Evolutionary conservation across 2,888 invertebrate genomes (phyloP).

Genomic region (Heliconius charithonia): DNA sequence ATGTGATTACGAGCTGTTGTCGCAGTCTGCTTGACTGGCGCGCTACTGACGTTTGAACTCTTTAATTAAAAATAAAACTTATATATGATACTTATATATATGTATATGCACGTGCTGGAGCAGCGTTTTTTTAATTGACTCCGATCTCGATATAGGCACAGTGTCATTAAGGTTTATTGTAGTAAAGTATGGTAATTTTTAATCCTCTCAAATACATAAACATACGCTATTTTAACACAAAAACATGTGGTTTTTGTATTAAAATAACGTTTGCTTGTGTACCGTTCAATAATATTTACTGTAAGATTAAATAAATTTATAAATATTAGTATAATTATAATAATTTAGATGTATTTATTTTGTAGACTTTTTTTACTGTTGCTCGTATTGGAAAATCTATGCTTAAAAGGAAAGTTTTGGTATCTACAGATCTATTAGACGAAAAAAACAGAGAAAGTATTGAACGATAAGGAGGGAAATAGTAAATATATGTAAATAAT

Average conservation of each 20-base stretch:
- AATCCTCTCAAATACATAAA: too few relatives aligned
- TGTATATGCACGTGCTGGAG: conserved; percentile 4
- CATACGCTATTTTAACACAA: too few relatives aligned
- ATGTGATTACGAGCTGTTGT: conserved; percentile 67
- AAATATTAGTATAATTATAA: not conserved
- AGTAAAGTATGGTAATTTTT: not conserved
- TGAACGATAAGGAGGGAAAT: not conserved
- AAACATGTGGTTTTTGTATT: not conserved
- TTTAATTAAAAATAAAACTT: conserved; percentile 38
- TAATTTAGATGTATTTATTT: not conserved
- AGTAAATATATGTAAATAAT: too few relatives aligned
- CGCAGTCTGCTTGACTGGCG: conserved; percentile 40
- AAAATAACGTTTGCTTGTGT: not conserved
- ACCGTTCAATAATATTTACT: not conserved
- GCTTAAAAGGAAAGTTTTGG: too few relatives aligned
- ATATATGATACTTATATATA: conserved; percentile 20
- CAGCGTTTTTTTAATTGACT: conserved; percentile 35
- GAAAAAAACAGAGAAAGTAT: not conserved
- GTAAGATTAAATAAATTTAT: not conserved
- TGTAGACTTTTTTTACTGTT: too few relatives aligned
- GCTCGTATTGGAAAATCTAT: too few relatives aligned
- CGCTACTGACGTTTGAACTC: conserved; percentile 38
- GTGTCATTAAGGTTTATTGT: conserved; percentile 15
- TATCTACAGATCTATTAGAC: too few relatives aligned
- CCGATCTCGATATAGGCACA: conserved; percentile 23